phyloP scores from a whole-genome alignment of 2,113 vertebrate genomes.

The Corynorhinus townsendii region DNA sequence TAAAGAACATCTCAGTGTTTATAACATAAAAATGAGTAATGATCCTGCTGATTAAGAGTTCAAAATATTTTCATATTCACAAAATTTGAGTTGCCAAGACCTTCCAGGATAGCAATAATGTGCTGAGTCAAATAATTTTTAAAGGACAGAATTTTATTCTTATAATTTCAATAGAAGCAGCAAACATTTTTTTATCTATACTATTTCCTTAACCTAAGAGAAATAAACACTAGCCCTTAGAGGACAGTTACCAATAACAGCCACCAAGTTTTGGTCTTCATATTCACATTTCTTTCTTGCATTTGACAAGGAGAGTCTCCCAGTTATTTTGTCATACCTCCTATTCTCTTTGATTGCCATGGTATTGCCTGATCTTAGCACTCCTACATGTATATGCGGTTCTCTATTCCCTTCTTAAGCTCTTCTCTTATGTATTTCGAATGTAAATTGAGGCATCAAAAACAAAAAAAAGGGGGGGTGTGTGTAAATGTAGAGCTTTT shows the following conservation, averaged over 20 bases:
- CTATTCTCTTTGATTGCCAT: not conserved
- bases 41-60: not conserved
- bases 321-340: not conserved
- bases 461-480: not conserved
- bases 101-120: not conserved
- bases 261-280: not conserved
- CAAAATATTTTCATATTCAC: not conserved
- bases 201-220: not conserved
- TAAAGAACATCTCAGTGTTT: not conserved
- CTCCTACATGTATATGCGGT: not conserved
- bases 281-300: not conserved
- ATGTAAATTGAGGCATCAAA: not conserved
- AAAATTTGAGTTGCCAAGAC: not conserved
- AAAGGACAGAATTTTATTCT: not conserved
- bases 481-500: not conserved
- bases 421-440: not conserved
- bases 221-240: not conserved
- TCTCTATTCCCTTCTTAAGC: not conserved
- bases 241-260: not conserved
- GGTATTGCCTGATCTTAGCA: not conserved
- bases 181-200: not conserved
- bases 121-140: not conserved
- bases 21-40: not conserved
- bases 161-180: not conserved
- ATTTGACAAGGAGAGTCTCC: not conserved